Percentiles rank a stretch among this genome's conserved stretches.
Evolutionary conservation across 2,888 invertebrate species (phyloP).

Genomic region (Volucella bombylans): DNA sequence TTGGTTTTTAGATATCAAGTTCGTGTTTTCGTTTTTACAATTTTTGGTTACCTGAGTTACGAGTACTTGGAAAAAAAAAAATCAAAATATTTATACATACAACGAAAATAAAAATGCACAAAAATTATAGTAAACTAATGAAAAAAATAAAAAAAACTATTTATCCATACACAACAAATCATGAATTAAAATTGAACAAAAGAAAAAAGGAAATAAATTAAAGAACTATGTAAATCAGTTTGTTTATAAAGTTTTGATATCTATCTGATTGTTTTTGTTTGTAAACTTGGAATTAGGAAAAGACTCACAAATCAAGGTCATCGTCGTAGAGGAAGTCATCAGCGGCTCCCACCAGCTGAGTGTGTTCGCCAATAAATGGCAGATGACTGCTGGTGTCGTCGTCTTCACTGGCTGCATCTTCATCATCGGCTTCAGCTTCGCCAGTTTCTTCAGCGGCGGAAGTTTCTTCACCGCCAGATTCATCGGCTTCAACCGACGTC

Average conservation of each 20-base stretch:
- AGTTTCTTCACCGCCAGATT: slow-evolving; percentile 70
- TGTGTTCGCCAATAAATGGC: slow-evolving; percentile 75
- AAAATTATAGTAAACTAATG: slow-evolving; percentile 33
- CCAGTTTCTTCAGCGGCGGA: slow-evolving; percentile 71
- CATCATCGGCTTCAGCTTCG: slow-evolving; percentile 74
- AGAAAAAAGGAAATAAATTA: background rate
- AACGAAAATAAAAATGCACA: slow-evolving; percentile 51
- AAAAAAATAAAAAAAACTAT: slow-evolving; percentile 36
- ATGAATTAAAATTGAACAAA: slow-evolving; percentile 1
- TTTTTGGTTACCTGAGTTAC: slow-evolving; percentile 60
- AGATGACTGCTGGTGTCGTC: slow-evolving; percentile 73
- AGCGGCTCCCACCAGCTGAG: slow-evolving; percentile 76
- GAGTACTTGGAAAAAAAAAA: slow-evolving; percentile 30
- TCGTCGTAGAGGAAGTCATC: slow-evolving; percentile 80
- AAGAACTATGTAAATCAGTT: slow-evolving; percentile 40
- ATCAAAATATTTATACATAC: slow-evolving; percentile 40
- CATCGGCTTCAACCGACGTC: slow-evolving; percentile 63
- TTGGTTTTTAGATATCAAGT: slow-evolving; percentile 10
- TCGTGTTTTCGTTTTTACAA: slow-evolving; percentile 49
- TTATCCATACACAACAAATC: slow-evolving; percentile 67
- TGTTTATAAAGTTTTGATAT: slow-evolving; percentile 23
- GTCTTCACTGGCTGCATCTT: slow-evolving; percentile 77
- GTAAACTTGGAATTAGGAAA: slow-evolving; percentile 60
- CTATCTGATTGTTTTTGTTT: slow-evolving; percentile 1
- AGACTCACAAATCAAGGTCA: slow-evolving; percentile 81